Conservation (phyloP, 2,888 invertebrate genomes). For the Drosophila diplacantha region DNA sequence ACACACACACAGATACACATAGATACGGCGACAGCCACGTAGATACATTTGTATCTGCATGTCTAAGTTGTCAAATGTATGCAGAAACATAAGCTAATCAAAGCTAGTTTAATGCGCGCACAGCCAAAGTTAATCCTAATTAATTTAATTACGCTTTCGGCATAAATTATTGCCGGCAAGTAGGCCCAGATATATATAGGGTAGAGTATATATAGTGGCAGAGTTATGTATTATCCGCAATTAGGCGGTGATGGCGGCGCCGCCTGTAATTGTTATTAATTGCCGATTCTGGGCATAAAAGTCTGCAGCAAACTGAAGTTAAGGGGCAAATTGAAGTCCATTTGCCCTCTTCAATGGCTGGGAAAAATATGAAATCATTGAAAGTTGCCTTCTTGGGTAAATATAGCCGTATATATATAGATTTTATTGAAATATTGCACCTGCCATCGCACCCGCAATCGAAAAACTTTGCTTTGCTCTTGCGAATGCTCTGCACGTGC, state of each 20-base stretch:
- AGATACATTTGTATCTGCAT: constrained; percentile 58
- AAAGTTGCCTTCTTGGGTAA: constrained; percentile 45
- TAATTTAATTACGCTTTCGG: constrained; percentile 71
- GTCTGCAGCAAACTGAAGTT: neutral
- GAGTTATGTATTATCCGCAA: constrained; percentile 55
- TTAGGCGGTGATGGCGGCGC: constrained; percentile 56
- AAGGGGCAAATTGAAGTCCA: constrained; percentile 15
- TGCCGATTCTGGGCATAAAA: constrained; percentile 31
- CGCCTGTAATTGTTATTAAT: constrained; percentile 65
- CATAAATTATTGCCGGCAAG: constrained; percentile 65
- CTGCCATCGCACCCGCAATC: constrained; percentile 47
- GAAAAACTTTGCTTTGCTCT: constrained; percentile 53
- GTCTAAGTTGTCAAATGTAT: constrained; percentile 50
- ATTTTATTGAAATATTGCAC: constrained; percentile 69
- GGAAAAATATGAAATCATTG: constrained; percentile 63
- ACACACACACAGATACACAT: neutral
- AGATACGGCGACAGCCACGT: constrained; percentile 19
- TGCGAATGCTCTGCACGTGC: constrained; percentile 64
- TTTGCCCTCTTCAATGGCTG: constrained; percentile 50
- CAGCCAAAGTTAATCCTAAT: constrained; percentile 72
- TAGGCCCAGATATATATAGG: constrained; percentile 42
- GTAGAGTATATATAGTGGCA: constrained; percentile 5
- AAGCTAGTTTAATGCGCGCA: constrained; percentile 71
- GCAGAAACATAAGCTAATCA: constrained; percentile 67
- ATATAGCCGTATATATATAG: constrained; percentile 20